Conservation (phyloP, 1,140 invertebrate genomes). For the Diuraphis noxia region DNA sequence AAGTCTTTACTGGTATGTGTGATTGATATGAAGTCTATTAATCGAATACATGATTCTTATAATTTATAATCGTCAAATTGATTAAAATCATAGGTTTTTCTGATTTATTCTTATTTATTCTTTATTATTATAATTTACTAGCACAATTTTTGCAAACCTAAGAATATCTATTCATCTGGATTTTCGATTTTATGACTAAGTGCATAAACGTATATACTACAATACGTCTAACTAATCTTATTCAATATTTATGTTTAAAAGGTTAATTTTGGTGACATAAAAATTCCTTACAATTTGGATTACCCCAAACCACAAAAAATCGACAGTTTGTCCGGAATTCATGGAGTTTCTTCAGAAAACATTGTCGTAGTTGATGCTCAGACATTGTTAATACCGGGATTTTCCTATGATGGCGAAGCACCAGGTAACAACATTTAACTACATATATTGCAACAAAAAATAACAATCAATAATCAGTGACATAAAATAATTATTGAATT, state of each 20-base stretch:
- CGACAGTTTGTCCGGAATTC: constrained; percentile 73
- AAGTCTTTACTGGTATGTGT: not conserved
- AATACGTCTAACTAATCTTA: not conserved
- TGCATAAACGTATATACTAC: too few relatives aligned
- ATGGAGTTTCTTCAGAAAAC: constrained; percentile 80
- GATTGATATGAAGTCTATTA: not conserved
- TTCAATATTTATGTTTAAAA: constrained; percentile 59
- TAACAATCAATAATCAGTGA: not conserved
- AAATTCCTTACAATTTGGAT: constrained; percentile 76
- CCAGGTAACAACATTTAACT: constrained; percentile 67
- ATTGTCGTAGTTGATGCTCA: constrained; percentile 88
- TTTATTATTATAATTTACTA: not conserved
- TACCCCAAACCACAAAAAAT: constrained; percentile 82
- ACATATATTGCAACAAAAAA: not conserved
- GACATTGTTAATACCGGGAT: constrained; percentile 82
- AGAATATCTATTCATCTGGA: not conserved
- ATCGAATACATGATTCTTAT: not conserved
- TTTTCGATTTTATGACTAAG: too few relatives aligned
- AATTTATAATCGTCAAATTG: not conserved
- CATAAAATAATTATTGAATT: not conserved
- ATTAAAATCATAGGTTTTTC: not conserved
- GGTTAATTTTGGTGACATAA: constrained; percentile 89
- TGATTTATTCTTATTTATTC: not conserved
- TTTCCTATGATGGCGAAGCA: constrained; percentile 86
- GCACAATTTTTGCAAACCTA: not conserved